Percentiles rank a stretch among this genome's conserved stretches.
Conservation (phyloP, 2,113 vertebrate species). For the Hyaena hyaena region DNA sequence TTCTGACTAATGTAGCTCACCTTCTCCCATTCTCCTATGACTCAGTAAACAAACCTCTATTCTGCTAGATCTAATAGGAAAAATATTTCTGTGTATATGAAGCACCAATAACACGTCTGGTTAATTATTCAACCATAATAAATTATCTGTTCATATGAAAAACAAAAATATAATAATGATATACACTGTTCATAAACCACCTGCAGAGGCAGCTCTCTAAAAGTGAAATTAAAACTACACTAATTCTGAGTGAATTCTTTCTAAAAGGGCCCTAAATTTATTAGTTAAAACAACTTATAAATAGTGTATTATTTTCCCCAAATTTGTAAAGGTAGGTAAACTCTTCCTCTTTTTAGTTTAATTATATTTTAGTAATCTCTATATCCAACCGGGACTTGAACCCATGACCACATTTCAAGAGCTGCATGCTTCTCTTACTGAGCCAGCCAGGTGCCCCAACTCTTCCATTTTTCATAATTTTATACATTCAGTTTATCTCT, state of each 20-base stretch:
- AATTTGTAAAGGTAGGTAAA: not conserved
- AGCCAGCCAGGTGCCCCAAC: not conserved
- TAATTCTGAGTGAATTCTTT: not conserved
- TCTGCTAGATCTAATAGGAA: not conserved
- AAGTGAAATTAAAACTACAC: conserved; percentile 53
- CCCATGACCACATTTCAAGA: not conserved
- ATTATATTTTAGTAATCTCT: not conserved
- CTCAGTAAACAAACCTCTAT: not conserved
- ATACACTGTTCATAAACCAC: not conserved
- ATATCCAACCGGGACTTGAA: not conserved
- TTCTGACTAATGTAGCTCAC: not conserved
- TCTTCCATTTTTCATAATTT: not conserved
- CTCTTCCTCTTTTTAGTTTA: not conserved
- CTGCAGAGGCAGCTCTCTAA: not conserved
- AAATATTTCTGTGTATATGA: not conserved
- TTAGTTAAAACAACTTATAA: not conserved
- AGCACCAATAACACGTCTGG: not conserved
- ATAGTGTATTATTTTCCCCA: not conserved
- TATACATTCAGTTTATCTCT: not conserved
- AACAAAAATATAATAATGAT: not conserved
- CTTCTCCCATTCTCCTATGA: not conserved
- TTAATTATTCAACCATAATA: not conserved
- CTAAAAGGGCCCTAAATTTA: not conserved
- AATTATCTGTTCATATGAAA: not conserved
- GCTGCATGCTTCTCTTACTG: not conserved